Percentiles rank a stretch among this genome's conserved stretches.
Conservation (phyloP, 2,113 vertebrate genomes). For the Tamias sibiricus region DNA sequence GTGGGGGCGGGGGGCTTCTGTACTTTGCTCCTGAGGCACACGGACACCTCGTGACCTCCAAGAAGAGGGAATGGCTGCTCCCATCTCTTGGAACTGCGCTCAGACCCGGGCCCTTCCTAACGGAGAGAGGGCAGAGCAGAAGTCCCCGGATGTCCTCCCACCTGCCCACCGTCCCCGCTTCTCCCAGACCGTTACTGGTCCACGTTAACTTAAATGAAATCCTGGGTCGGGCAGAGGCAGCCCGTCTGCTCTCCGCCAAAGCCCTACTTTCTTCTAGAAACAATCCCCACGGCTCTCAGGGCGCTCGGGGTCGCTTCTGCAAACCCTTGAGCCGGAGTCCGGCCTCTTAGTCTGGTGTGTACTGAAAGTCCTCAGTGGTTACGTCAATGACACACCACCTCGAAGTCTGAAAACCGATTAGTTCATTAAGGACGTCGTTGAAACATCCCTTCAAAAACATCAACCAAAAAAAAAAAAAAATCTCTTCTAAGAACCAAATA, state of each 20-base stretch:
- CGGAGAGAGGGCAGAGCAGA: not conserved
- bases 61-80: not conserved
- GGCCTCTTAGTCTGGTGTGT: not conserved
- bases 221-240: not conserved
- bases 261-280: not conserved
- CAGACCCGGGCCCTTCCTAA: too few relatives aligned
- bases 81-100: fast-evolving
- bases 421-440: not conserved
- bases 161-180: fast-evolving
- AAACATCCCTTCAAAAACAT: not conserved
- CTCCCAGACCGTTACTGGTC: not conserved
- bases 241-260: not conserved
- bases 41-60: fast-evolving
- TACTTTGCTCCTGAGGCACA: fast-evolving
- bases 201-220: not conserved
- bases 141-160: not conserved
- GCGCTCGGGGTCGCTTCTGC: not conserved
- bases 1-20: not conserved
- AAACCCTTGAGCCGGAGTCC: not conserved
- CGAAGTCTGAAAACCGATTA: slow-evolving; percentile 32
- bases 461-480: not conserved
- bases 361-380: not conserved
- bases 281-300: not conserved
- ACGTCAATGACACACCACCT: not conserved
- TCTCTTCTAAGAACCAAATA: not conserved